Percentiles rank a stretch among this genome's conserved stretches.
phyloP scores from a whole-genome alignment of 1,140 invertebrate species.

The Dreissena rostriformis region DNA sequence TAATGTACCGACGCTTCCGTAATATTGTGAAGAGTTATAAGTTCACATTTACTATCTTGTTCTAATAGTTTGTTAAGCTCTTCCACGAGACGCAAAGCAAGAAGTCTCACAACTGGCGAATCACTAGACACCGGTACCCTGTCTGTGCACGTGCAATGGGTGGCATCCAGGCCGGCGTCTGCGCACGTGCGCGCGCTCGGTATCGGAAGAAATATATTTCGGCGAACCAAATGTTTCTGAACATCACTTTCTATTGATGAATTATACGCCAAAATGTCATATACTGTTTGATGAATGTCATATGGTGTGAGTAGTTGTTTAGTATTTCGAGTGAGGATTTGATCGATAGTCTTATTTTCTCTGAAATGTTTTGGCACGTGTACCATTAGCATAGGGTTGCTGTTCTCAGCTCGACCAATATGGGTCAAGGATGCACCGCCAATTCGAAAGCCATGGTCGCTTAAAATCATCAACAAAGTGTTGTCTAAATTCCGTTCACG shows the following conservation, averaged over 20 bases:
- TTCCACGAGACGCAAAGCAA: conserved; percentile 25
- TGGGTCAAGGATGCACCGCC: conserved; percentile 40
- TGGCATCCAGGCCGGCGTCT: conserved; percentile 54
- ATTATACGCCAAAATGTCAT: conserved; percentile 27
- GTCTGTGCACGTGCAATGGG: conserved; percentile 61
- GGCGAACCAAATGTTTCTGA: not conserved
- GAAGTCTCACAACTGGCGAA: conserved; percentile 3
- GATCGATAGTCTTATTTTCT: conserved; percentile 5
- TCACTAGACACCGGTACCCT: conserved; percentile 18
- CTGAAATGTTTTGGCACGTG: conserved; percentile 50
- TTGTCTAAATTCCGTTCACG: not conserved
- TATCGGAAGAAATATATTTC: conserved; percentile 55
- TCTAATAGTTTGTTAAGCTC: conserved; percentile 53
- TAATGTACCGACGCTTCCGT: conserved; percentile 41
- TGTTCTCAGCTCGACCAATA: conserved; percentile 56
- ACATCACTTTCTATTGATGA: not conserved
- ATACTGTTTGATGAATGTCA: conserved; percentile 51
- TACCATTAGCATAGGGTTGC: conserved; percentile 37
- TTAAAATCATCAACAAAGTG: conserved; percentile 42
- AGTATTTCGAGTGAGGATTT: conserved; percentile 30
- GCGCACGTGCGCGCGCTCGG: conserved; percentile 53
- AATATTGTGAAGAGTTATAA: conserved; percentile 37
- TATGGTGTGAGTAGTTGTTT: conserved; percentile 26
- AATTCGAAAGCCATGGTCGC: conserved; percentile 58
- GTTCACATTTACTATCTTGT: conserved; percentile 30